Conservation (phyloP, 2,888 invertebrate species). For the Latrodectus hesperus region DNA sequence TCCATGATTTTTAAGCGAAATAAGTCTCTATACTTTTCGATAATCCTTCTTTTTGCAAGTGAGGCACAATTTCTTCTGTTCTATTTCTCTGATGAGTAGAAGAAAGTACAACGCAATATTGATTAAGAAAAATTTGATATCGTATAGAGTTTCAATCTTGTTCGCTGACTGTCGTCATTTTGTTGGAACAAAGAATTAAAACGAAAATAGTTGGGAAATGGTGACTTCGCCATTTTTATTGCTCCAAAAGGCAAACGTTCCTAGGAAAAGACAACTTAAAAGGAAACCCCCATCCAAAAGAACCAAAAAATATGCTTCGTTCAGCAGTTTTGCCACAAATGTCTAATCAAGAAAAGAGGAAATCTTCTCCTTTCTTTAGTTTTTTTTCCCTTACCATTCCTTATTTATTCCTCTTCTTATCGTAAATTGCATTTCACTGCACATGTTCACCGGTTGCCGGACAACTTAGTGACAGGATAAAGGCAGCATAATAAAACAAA, state of each 20-base stretch:
- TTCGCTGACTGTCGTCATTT: conserved; percentile 3
- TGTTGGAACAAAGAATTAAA: conserved; percentile 26
- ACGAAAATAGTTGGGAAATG: conserved; percentile 27
- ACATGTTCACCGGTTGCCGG: not conserved
- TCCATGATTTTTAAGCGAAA: too few species aligned
- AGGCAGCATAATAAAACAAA: conserved; percentile 19
- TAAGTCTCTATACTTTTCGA: too few species aligned
- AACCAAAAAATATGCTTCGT: conserved; percentile 11
- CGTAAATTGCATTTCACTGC: not conserved
- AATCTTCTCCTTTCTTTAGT: not conserved
- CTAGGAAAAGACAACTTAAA: conserved; percentile 14
- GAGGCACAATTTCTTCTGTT: too few species aligned
- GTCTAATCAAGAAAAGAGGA: conserved; percentile 47
- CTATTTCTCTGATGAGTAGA: too few species aligned
- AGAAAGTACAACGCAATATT: not conserved
- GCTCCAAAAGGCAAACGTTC: not conserved
- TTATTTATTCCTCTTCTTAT: conserved; percentile 53
- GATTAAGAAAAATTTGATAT: not conserved
- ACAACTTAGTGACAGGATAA: conserved; percentile 26
- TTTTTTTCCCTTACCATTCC: conserved; percentile 4
- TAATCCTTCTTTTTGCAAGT: too few species aligned
- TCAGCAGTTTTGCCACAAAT: conserved; percentile 49
- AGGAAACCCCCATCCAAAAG: not conserved
- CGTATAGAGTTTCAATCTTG: not conserved
- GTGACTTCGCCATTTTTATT: conserved; percentile 34